phyloP scores from a whole-genome alignment of 2,888 invertebrate genomes.

The Leptopilina syphax region DNA sequence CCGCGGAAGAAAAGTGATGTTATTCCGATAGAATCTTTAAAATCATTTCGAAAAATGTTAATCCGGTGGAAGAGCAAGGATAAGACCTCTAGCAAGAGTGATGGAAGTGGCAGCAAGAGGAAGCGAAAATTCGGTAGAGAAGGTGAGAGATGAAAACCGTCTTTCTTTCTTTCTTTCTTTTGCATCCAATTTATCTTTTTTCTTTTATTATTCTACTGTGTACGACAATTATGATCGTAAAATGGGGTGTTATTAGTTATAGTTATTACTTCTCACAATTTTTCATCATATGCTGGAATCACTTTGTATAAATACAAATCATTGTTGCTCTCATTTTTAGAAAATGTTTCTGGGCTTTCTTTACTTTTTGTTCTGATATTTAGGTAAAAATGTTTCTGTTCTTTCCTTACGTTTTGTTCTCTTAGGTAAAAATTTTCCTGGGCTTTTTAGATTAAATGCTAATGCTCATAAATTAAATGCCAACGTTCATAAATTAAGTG shows the following conservation, averaged over 20 bases:
- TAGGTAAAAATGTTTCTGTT: no score
- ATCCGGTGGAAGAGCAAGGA: constrained; percentile 92
- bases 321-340: no score
- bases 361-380: no score
- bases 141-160: constrained; percentile 75
- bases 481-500: no score
- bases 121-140: constrained; percentile 90
- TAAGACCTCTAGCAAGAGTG: constrained; percentile 84
- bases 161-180: not conserved
- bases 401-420: no score
- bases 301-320: no score
- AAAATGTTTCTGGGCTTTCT: no score
- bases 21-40: constrained; percentile 56
- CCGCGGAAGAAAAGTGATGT: constrained; percentile 48
- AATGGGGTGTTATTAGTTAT: not conserved
- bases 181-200: not conserved
- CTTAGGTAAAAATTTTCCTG: no score
- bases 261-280: not conserved
- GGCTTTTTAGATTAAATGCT: no score
- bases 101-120: constrained; percentile 82
- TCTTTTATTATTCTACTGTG: not conserved
- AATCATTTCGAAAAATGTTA: constrained; percentile 80
- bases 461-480: no score
- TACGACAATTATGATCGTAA: constrained; percentile 5
- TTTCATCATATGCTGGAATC: not conserved